Evolutionary conservation across 2,113 vertebrate species (phyloP).

Genomic region (Phylloscopus trochilus): DNA sequence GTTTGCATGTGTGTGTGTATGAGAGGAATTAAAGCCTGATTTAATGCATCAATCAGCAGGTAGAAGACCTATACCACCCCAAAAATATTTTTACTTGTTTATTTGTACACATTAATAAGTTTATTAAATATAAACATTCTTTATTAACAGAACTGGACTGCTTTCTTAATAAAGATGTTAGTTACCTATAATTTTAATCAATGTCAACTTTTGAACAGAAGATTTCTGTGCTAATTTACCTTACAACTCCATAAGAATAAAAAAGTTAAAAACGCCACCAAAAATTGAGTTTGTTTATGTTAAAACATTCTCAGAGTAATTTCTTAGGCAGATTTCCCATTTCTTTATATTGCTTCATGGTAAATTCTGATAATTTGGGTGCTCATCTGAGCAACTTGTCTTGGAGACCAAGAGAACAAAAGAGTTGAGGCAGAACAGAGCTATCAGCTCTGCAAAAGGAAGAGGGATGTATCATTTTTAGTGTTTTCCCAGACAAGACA

Average conservation of each 20-base stretch:
- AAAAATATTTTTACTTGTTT: neutral
- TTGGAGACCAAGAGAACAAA: neutral
- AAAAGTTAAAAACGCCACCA: neutral
- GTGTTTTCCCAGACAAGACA: neutral
- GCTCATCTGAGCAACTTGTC: neutral
- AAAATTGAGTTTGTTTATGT: neutral
- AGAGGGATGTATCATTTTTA: rapidly evolving
- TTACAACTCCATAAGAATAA: neutral
- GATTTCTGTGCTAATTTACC: neutral
- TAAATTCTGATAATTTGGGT: neutral
- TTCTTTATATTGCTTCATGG: neutral
- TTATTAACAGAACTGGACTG: neutral
- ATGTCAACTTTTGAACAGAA: neutral
- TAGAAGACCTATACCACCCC: neutral
- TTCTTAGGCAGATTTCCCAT: neutral
- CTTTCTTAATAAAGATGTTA: neutral
- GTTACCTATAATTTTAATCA: neutral
- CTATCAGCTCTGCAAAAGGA: neutral
- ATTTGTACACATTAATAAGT: neutral
- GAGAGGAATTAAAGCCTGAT: neutral
- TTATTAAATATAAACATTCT: neutral
- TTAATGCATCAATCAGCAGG: neutral
- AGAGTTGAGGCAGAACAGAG: neutral
- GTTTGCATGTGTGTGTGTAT: neutral
- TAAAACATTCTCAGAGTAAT: neutral